A percentile compares a stretch with the other conserved stretches of the same genome.
Evolutionary conservation across 2,888 invertebrate species (phyloP).

Genomic region (Colostygia pectinataria): DNA sequence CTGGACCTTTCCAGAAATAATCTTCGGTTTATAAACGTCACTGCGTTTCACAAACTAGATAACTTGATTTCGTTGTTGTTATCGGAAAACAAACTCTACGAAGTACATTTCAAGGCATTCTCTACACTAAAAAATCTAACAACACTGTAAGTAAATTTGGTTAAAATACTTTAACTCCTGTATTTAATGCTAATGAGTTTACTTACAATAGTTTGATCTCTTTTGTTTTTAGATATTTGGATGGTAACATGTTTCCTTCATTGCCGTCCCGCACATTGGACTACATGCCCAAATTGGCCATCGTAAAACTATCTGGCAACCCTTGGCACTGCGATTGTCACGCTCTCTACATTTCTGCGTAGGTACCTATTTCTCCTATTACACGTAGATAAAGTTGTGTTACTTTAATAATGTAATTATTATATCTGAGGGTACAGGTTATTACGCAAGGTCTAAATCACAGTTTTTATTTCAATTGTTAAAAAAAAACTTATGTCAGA

Average conservation of each 20-base stretch:
- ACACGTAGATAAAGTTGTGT: too few relatives aligned
- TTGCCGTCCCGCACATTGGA: slow-evolving; percentile 87
- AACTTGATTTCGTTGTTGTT: slow-evolving; percentile 86
- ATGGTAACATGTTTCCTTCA: slow-evolving; percentile 88
- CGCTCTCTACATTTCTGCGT: slow-evolving; percentile 88
- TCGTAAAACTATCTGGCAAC: slow-evolving; percentile 88
- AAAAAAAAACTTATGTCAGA: too few relatives aligned
- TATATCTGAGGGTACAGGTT: too few relatives aligned
- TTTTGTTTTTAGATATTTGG: slow-evolving; percentile 84
- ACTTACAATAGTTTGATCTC: too few relatives aligned
- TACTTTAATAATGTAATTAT: too few relatives aligned
- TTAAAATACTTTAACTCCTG: not conserved
- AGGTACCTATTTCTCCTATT: too few relatives aligned
- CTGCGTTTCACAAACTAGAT: slow-evolving; percentile 84
- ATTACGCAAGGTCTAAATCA: too few relatives aligned
- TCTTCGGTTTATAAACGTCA: slow-evolving; percentile 83
- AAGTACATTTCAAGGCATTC: slow-evolving; percentile 85
- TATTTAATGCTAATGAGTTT: too few relatives aligned
- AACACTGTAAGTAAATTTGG: slow-evolving; percentile 85
- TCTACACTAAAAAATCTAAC: slow-evolving; percentile 85
- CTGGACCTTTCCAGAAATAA: slow-evolving; percentile 87
- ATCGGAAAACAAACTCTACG: slow-evolving; percentile 87
- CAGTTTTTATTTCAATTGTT: too few relatives aligned
- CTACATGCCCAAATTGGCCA: slow-evolving; percentile 83
- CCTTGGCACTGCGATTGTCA: slow-evolving; percentile 93